Base-by-base conservation (phyloP, 2,113 vertebrate species). In the Strix uralensis region DNA sequence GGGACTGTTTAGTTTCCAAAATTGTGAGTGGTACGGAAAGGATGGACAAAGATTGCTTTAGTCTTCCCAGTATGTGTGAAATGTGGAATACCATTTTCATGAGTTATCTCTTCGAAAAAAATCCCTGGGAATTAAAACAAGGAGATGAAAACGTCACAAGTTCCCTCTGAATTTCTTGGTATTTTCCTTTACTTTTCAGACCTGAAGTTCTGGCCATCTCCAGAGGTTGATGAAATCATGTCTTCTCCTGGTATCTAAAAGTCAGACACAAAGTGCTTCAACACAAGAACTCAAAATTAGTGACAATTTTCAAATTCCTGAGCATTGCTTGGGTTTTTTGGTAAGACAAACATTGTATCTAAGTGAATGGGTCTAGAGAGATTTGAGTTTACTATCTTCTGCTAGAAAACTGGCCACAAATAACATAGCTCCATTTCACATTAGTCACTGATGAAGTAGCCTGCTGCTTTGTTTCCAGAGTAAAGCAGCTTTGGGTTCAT, bases 291-390 rank as follows among this genome's bases (percentile, higher is more conserved):
- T 36, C 42, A 65, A 55, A 69, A 66, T 80, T 9, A 70, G 30
- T 72, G 58, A 57, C 27, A 52, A 22, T 58, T 77, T 81, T 80
- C 46, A 71, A 78, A 66, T 51, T 82, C 14, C 20, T 32, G 21
- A 30, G n/a, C 66, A 40, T 54, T 26, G 32, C n/a, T 78, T 1
- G 1, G 36, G 9, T 5, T 0, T 1, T 80, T 81, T 44, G 6
- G 2, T 58, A 86, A 92, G 25, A 49, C 20, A 32, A 14, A 14
- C 7, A 3, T 81, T 74, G 5, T 71, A 18, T 58, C 20, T 34
- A 65, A 72, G 40, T 2, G 4, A 73, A 32, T 44, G 44, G 4
- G 13, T 86, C 51, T 77, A 52, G 49, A 77, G 42, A 85, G 18
- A 57, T 18, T 63, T 85, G 32, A 27, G 17, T 61, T 86, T 44